These are phyloP conservation scores for Neomonachus schauinslandi DNA, from an alignment of 2,113 vertebrate genomes.

Conservation along the genomic window DNA sequence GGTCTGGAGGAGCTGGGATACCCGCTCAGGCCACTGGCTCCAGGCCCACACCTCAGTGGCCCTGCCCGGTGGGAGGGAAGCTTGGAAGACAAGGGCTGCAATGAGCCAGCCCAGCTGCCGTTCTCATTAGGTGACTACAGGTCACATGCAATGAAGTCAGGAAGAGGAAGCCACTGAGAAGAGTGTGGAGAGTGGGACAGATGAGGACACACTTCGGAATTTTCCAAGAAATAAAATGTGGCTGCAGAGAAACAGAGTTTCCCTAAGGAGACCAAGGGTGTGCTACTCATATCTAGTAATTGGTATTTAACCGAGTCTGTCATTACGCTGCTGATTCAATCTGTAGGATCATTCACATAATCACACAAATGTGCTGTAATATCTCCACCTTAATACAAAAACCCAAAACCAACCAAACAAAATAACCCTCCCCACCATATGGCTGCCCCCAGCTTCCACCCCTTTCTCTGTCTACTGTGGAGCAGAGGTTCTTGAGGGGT, in stretches of 20 bases:
- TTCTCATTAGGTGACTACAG: neutral
- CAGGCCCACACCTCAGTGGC: neutral
- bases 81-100: neutral
- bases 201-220: neutral
- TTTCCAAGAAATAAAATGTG: neutral
- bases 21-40: neutral
- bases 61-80: neutral
- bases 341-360: accelerated
- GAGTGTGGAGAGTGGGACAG: neutral
- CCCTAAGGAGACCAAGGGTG: neutral
- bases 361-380: neutral
- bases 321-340: accelerated
- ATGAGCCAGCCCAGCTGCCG: conserved; percentile 4
- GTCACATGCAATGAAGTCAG: neutral
- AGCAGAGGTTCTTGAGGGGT: neutral
- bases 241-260: neutral
- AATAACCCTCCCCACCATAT: accelerated
- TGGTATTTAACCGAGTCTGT: no score
- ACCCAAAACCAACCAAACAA: neutral
- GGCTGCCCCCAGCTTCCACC: no score
- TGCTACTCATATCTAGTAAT: neutral
- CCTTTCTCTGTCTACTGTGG: neutral
- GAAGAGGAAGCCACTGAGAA: neutral
- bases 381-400: neutral
- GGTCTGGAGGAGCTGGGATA: neutral